Evolutionary conservation across 2,113 vertebrate species (phyloP).

Genomic region (Merops nubicus): DNA sequence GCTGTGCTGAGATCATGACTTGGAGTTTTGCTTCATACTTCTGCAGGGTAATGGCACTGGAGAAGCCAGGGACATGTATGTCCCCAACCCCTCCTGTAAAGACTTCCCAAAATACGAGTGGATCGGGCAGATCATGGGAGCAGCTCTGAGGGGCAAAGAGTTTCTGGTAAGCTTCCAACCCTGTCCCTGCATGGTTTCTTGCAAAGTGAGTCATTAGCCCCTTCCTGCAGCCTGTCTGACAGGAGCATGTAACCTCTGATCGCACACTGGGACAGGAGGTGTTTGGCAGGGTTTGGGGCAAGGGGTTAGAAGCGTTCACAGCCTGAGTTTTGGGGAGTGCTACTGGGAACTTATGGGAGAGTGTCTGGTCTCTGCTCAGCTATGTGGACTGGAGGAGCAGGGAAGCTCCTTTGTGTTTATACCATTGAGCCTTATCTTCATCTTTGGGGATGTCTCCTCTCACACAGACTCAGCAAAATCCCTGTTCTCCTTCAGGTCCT

Average conservation of each 20-base stretch:
- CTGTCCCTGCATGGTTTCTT: accelerated
- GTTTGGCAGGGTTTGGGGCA: not conserved
- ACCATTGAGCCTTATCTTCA: not conserved
- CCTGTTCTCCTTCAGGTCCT: slow-evolving; percentile 80
- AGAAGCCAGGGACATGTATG: slow-evolving; percentile 95
- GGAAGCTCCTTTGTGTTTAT: not conserved
- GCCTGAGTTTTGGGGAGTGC: not conserved
- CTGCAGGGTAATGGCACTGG: slow-evolving; percentile 86
- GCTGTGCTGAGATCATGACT: not conserved
- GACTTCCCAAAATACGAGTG: slow-evolving; percentile 94
- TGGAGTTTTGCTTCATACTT: not conserved
- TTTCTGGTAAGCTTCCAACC: slow-evolving; percentile 85
- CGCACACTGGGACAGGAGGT: not conserved
- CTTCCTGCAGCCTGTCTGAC: not conserved
- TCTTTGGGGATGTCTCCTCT: not conserved
- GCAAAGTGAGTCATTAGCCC: not conserved
- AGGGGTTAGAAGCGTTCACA: not conserved
- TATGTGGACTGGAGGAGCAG: not conserved
- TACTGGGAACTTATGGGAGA: not conserved
- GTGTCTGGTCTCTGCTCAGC: not conserved
- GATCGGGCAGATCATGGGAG: slow-evolving; percentile 98
- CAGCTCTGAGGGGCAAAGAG: slow-evolving; percentile 94
- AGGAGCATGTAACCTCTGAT: not conserved
- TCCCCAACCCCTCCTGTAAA: slow-evolving; percentile 94
- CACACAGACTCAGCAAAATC: not conserved